These are phyloP conservation scores for Rhopilema esculentum DNA, from an alignment of 30 jellyfish, hydroid and myxozoan species.

Conservation along the genomic window DNA sequence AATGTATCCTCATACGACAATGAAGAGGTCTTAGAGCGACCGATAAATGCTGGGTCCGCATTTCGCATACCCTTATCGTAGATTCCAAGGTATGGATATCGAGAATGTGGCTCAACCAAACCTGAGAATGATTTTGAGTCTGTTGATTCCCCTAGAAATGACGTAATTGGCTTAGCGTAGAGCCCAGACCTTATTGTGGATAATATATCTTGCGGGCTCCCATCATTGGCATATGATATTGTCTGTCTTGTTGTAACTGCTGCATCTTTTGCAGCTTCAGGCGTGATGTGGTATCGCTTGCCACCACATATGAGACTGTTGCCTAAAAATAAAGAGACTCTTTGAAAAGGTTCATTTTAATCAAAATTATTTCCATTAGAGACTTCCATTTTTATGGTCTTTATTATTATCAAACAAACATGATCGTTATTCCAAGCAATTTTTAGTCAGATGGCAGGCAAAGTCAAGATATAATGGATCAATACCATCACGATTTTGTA, in stretches of 20 bases:
- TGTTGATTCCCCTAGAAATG: constrained; percentile 42
- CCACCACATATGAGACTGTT: constrained; percentile 51
- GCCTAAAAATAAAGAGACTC: constrained; percentile 8
- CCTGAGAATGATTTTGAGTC: background rate
- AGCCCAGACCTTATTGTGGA: constrained; percentile 38
- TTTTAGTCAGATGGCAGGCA: no score
- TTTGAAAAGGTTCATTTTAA: background rate
- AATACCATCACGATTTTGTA: no score
- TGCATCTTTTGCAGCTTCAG: constrained; percentile 65
- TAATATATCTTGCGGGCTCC: constrained; percentile 31
- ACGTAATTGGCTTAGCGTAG: constrained; percentile 67
- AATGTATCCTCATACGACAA: constrained; percentile 11
- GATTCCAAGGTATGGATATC: constrained; percentile 54
- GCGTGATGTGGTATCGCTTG: constrained; percentile 61
- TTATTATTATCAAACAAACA: no score
- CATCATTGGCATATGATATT: constrained; percentile 34
- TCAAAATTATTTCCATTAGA: no score
- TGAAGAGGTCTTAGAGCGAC: constrained; percentile 22
- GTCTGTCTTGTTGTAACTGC: constrained; percentile 47
- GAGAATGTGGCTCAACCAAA: constrained; percentile 50
- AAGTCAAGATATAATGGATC: no score
- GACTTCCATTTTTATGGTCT: no score
- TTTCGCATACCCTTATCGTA: constrained; percentile 55
- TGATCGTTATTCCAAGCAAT: no score
- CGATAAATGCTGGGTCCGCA: constrained; percentile 19